A percentile compares a stretch with the other conserved stretches of the same genome.
Conservation (phyloP, 1,140 invertebrate genomes). For the Thalassaphorura encarpata region DNA sequence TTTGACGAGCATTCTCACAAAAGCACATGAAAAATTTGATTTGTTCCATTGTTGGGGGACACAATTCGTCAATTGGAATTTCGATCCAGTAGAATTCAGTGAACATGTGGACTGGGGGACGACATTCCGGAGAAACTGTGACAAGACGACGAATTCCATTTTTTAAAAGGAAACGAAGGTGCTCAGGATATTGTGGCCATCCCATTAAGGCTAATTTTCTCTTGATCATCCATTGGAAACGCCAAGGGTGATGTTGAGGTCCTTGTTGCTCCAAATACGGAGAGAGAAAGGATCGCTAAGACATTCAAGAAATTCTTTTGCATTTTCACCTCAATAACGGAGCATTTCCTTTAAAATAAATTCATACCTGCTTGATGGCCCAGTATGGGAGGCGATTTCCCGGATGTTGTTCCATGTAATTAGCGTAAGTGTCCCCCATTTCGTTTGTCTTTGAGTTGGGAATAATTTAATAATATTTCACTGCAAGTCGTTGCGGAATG, state of each 20-base stretch:
- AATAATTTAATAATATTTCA: too few species aligned
- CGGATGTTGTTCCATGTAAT: constrained; percentile 20
- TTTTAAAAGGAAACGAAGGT: constrained; percentile 49
- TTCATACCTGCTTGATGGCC: constrained; percentile 16
- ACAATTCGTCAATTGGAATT: constrained; percentile 54
- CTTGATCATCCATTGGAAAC: constrained; percentile 32
- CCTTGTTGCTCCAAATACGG: constrained; percentile 23
- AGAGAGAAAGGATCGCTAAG: constrained; percentile 24
- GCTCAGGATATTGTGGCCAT: constrained; percentile 47
- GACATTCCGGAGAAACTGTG: constrained; percentile 51
- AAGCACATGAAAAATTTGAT: constrained; percentile 55
- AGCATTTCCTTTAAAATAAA: background rate
- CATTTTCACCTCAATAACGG: background rate
- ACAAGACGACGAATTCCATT: constrained; percentile 45
- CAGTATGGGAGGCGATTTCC: constrained; percentile 9
- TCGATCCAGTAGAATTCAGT: constrained; percentile 45
- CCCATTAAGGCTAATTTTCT: constrained; percentile 26
- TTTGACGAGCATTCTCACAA: constrained; percentile 39
- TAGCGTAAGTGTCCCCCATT: background rate
- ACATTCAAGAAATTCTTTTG: background rate
- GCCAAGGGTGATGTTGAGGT: constrained; percentile 17
- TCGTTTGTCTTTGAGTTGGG: background rate
- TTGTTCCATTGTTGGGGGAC: constrained; percentile 51
- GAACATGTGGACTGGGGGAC: constrained; percentile 43
- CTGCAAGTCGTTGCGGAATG: too few species aligned